Evolutionary conservation across 2,888 invertebrate genomes (phyloP).

Genomic region (Cotesia congregata): DNA sequence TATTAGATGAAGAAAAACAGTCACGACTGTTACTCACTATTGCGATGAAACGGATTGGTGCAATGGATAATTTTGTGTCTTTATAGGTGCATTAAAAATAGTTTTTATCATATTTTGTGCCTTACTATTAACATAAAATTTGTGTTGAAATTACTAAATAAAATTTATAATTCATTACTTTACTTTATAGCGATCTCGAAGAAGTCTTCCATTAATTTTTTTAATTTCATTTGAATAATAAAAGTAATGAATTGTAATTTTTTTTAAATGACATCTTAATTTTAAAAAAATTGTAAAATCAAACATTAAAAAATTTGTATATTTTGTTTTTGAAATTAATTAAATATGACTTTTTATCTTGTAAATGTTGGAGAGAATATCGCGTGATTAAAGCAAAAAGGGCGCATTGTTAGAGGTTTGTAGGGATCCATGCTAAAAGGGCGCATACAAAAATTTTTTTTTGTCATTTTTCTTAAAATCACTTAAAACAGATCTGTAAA

Average conservation of each 20-base stretch:
- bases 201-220: constrained; percentile 25
- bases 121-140: constrained; percentile 21
- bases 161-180: constrained; percentile 11
- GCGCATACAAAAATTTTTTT: too few relatives aligned
- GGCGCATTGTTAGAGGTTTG: too few relatives aligned
- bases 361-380: too few relatives aligned
- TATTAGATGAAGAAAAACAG: constrained; percentile 79
- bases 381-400: too few relatives aligned
- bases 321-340: too few relatives aligned
- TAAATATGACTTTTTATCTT: too few relatives aligned
- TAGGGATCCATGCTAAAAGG: too few relatives aligned
- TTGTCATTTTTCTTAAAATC: too few relatives aligned
- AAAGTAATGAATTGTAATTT: constrained; percentile 10
- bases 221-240: constrained; percentile 7
- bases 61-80: constrained; percentile 57
- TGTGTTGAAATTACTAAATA: not conserved
- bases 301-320: too few relatives aligned
- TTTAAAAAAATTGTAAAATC: too few relatives aligned
- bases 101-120: not conserved
- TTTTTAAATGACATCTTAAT: not conserved
- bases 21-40: constrained; percentile 70
- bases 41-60: constrained; percentile 65
- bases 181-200: constrained; percentile 7
- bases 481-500: too few relatives aligned
- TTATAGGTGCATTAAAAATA: constrained; percentile 38